Evolutionary conservation across 2,113 vertebrate genomes (phyloP).

Genomic region (Neotragus moschatus): DNA sequence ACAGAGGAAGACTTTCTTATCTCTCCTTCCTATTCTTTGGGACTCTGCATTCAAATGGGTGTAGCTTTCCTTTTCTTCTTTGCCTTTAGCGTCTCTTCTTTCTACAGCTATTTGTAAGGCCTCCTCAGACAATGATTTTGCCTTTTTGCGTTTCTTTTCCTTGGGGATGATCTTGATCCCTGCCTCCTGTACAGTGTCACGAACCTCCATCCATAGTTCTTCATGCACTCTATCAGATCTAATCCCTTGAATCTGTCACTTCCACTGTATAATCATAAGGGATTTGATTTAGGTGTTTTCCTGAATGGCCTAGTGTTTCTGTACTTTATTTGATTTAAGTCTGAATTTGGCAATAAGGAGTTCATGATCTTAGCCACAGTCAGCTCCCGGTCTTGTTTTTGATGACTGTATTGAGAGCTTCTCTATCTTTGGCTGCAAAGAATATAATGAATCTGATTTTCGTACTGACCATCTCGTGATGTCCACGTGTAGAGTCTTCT

Average conservation of each 20-base stretch:
- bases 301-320: neutral
- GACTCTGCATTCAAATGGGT: neutral
- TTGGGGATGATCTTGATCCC: neutral
- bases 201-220: neutral
- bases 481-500: neutral
- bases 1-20: neutral
- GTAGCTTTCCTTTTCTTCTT: neutral
- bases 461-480: neutral
- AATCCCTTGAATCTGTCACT: neutral
- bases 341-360: neutral
- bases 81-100: neutral
- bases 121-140: neutral
- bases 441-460: neutral
- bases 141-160: neutral
- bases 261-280: neutral
- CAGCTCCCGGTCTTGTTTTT: neutral
- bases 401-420: neutral
- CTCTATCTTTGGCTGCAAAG: neutral
- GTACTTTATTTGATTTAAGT: neutral
- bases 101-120: neutral
- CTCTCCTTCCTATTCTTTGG: neutral
- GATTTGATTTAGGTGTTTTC: neutral
- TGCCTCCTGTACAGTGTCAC: neutral
- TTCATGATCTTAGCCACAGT: neutral
- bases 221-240: neutral